Conservation (phyloP, 2,797 vertebrate species). For the Takifugu ocellatus region DNA sequence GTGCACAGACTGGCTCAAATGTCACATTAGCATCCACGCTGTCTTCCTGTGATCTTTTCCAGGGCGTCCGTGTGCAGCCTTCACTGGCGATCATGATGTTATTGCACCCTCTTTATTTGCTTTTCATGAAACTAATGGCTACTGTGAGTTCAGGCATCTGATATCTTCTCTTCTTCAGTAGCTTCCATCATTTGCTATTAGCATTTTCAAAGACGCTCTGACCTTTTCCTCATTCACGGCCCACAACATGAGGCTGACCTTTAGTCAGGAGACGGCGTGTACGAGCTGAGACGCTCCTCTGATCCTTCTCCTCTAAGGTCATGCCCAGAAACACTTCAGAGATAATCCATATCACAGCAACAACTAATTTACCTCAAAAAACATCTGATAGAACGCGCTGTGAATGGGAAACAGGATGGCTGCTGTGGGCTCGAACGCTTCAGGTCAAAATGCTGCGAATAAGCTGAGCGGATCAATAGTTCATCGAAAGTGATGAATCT, state of each 20-base stretch:
- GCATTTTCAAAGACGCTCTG: conserved; percentile 52
- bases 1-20: conserved; percentile 52
- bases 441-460: background rate
- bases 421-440: background rate
- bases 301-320: conserved; percentile 55
- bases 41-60: conserved; percentile 47
- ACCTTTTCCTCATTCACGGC: conserved; percentile 66
- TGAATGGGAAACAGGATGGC: background rate
- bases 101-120: conserved; percentile 1
- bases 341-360: conserved; percentile 4
- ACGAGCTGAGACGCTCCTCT: conserved; percentile 39
- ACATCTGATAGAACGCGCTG: conserved; percentile 9
- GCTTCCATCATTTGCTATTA: conserved; percentile 41
- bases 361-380: background rate
- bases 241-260: conserved; percentile 66
- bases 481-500: too few species aligned
- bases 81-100: conserved; percentile 6
- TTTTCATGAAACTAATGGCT: background rate
- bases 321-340: conserved; percentile 40
- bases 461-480: too few species aligned
- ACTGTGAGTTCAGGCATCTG: conserved; percentile 10
- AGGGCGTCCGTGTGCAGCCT: conserved; percentile 12
- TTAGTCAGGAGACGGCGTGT: conserved; percentile 49
- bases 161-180: conserved; percentile 34
- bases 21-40: conserved; percentile 63